Base-by-base conservation (phyloP, 2,797 vertebrate species). In the Malacoctenus gilli region DNA sequence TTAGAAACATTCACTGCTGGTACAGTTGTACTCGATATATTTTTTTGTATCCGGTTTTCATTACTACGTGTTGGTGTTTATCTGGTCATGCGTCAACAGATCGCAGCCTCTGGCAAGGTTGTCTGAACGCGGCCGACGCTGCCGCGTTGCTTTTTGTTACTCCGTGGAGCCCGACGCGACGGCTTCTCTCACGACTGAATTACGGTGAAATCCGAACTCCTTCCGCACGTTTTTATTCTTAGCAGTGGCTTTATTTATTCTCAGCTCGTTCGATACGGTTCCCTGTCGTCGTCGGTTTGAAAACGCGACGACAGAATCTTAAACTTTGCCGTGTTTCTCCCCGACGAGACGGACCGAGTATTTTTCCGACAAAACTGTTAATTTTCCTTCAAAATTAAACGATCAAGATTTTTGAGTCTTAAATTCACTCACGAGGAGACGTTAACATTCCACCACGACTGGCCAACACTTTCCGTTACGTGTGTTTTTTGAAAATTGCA, bases 1-100 rank as follows among this genome's bases (percentile, higher is more conserved):
- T 90, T 93, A 95, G 93, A 91, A 93, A 93, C 91, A 93, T 92
- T 94, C 92, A 95, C 97, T 99, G 96, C 96, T 98, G 97, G 96
- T 92, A 94, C 96, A 98, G 97, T 98, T 91, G 93, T 95, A 94
- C 92, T 93, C 92, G 85, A 91, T 91, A 87, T 92, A 89, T 91
- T 90, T 88, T 67, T 90, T 80, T 88, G 87, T 90, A 88, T 82
- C 84, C 77, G 73, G 78, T 89, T 90, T 87, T 77, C 80, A 81
- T 80, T 64, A 76, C 69, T 86, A 55, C 85, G 87, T 88, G 87
- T 91, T 68, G 78, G 67, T 85, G 61, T 79, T 77, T 63, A 90
- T 89, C 82, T 77, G 74, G 76, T 87, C 87, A 85, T 88, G 89
- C 86, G 82, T 89, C 73, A 83, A 75, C 68, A 25, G 82, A 83